Evolutionary conservation across 2,888 invertebrate genomes (phyloP), one percentile per base, ranked within the genome.

Genomic region (Schizaphis graminum): DNA sequence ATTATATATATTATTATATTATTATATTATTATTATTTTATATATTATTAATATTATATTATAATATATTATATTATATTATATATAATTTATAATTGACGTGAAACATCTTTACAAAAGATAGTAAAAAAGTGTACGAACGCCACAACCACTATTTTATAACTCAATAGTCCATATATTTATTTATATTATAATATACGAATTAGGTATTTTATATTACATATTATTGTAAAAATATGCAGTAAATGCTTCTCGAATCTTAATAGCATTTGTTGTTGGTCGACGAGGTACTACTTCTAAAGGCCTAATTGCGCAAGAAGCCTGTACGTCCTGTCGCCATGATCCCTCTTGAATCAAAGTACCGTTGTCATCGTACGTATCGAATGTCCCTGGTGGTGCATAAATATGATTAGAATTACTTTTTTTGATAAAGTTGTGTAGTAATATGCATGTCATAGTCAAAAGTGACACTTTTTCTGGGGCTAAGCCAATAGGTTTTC

Each of bases 391-490:
- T 5, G 93, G 93, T 49, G 93, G 89, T 13, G 61, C 56, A 93
- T 94, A 94, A 26, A 91, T 89, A 24, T 47, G 49, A 5, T 56
- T 92, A 24, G 53, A 91, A 87, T 84, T 57, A 56, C 7, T 61
- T 67, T 53, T 94, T 53, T 61, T 90, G 26, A 94, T 84, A 94
- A 93, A 94, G 86, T 94, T 94, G 92, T 94, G 94, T 49, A 94
- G 49, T 88, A 92, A 87, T 47, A 93, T 89, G 89, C 91, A 94
- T 77, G 86, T 41, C 92, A 88, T 44, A 44, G 77, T 56, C 11
- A 94, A 88, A 44, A 61, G 47, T 61, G 53, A 26, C 1, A 91
- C 87, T 88, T 87, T 89, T 88, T 94, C 93, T 53, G 89, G 16
- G 10, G 92, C 85, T 57, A 95, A 41, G 28, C 67, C 89, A 35